Percentiles rank a stretch among this genome's conserved stretches.
Conservation (phyloP, 2,888 invertebrate genomes). For the Therioaphis trifolii region DNA sequence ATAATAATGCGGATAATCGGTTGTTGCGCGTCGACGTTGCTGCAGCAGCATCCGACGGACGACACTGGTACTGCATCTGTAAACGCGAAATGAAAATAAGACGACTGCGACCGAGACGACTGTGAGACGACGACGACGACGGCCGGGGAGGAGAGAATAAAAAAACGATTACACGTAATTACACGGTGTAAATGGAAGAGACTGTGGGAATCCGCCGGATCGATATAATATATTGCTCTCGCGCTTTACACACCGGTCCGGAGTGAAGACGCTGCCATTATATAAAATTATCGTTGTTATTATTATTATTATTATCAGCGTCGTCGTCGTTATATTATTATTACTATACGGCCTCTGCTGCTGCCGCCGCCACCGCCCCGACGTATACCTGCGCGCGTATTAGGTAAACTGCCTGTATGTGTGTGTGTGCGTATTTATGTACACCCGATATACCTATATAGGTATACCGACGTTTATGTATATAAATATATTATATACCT, state of each 20-base stretch:
- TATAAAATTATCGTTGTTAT: constrained; percentile 21
- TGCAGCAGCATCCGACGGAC: constrained; percentile 31
- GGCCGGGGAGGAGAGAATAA: neutral
- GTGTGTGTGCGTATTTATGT: neutral
- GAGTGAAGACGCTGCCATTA: constrained; percentile 23
- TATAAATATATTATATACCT: no score
- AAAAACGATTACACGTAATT: constrained; percentile 56
- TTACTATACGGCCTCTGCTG: no score
- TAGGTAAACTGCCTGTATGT: neutral
- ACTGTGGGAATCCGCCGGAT: constrained; percentile 57
- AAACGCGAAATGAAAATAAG: constrained; percentile 41
- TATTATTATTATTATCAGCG: neutral
- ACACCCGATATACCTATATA: neutral
- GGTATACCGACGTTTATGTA: no score
- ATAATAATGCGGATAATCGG: constrained; percentile 42
- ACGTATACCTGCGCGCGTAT: neutral
- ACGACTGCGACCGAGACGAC: neutral
- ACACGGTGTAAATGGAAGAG: constrained; percentile 50
- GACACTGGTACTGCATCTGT: constrained; percentile 46
- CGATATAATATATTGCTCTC: constrained; percentile 43
- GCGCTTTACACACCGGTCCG: neutral
- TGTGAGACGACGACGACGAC: neutral
- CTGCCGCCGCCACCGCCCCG: neutral
- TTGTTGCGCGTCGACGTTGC: constrained; percentile 24
- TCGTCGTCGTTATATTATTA: neutral